phyloP scores from a whole-genome alignment of 2,113 vertebrate genomes.

The Pollachius pollachius region DNA sequence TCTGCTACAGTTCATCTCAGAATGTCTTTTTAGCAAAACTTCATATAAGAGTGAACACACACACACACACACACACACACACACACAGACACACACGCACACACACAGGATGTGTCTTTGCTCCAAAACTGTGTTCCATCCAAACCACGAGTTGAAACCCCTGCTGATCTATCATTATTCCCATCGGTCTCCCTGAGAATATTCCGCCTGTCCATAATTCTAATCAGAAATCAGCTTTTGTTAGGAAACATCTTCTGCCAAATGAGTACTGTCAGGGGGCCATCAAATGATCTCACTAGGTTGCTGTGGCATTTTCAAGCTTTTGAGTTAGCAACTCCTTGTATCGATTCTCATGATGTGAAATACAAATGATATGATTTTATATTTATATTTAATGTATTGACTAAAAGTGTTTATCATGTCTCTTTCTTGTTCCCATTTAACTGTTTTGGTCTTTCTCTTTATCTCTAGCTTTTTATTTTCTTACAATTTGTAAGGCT shows the following conservation, averaged over 20 bases:
- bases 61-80: neutral
- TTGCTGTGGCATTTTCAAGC: conserved; percentile 3
- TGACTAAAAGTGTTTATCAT: no score
- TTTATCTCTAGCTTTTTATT: no score
- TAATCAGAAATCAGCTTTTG: neutral
- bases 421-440: no score
- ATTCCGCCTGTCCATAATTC: neutral
- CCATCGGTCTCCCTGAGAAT: neutral
- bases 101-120: neutral
- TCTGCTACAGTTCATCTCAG: neutral
- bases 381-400: no score
- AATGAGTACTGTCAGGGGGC: conserved; percentile 15
- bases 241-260: conserved; percentile 9
- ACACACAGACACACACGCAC: conserved; percentile 9
- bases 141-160: neutral
- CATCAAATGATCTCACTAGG: conserved; percentile 22
- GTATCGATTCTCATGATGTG: neutral
- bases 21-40: neutral
- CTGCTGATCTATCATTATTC: neutral
- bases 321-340: neutral
- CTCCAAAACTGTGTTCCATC: neutral
- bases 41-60: neutral
- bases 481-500: no score
- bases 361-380: no score
- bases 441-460: no score